Conservation (phyloP, 1,140 invertebrate species). For the Daktulosphaira vitifoliae region DNA sequence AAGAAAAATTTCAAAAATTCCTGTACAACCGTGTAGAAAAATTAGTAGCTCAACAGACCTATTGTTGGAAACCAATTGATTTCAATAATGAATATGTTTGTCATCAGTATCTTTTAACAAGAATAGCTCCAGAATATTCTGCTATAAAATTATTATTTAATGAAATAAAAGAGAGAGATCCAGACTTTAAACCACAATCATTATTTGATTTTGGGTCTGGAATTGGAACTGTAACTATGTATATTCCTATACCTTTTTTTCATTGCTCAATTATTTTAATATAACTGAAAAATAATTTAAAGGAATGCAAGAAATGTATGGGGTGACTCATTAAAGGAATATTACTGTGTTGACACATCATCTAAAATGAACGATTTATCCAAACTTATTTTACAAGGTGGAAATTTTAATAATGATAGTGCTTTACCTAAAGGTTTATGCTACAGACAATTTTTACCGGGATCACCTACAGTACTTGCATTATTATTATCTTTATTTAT, state of each 20-base stretch:
- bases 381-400: constrained; percentile 57
- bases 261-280: background rate
- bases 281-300: constrained; percentile 35
- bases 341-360: constrained; percentile 72
- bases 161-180: constrained; percentile 58
- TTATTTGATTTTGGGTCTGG: constrained; percentile 89
- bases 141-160: constrained; percentile 59
- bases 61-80: constrained; percentile 61
- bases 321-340: constrained; percentile 63
- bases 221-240: constrained; percentile 72
- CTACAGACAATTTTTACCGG: constrained; percentile 72
- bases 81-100: constrained; percentile 54
- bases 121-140: constrained; percentile 66
- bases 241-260: too few species aligned
- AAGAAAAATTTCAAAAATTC: constrained; percentile 37
- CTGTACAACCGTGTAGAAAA: constrained; percentile 38
- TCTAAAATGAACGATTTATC: constrained; percentile 70
- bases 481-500: background rate
- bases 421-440: constrained; percentile 53
- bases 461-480: constrained; percentile 48
- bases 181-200: constrained; percentile 61
- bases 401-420: constrained; percentile 48
- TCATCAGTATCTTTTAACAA: constrained; percentile 58
- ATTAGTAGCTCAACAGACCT: constrained; percentile 51
- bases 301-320: constrained; percentile 67